Evolutionary conservation across 2,797 vertebrate genomes (phyloP), one percentile per base, ranked within the genome.

Genomic region (Pipistrellus nathusii): DNA sequence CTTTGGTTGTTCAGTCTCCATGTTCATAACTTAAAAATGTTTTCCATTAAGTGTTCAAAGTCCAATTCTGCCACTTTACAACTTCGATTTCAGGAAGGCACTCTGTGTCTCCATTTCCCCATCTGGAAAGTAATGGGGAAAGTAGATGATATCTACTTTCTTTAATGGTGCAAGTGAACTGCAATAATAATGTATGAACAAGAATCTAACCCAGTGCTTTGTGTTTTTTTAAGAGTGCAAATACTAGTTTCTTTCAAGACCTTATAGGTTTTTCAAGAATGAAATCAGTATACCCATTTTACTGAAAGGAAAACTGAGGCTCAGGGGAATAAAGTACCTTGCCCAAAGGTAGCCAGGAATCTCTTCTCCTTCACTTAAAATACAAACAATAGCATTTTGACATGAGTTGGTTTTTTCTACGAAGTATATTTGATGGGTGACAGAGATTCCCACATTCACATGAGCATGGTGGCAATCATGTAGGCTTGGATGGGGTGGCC

Each of bases 191-290:
- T 32, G 6, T 77, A 11, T 11, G 14, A 32, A 32, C 73, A 85
- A 82, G 32, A 75, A 73, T 41, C 66, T 44, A 84, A 9, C 23
- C 17, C n/a, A 41, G 20, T 71, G 44, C 15, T 80, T 84, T 0
- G 0, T 57, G 48, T 55, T 96, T 88, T 59, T 72, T 14, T 86
- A 69, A 32, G 25, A 25, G 0, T 64, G 6, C 23, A 87, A 55
- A 66, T 89, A 35, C 5, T 83, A 55, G 25, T 87, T 75, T 80
- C 66, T 84, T 59, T 10, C 1, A 15, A 66, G 23, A 10, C 8
- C 20, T 83, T n/a, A n/a, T n/a, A n/a, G n/a, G n/a, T n/a, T n/a
- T 84, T 78, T 84, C 30, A 68, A 87, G 81, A 86, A 78, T 57
- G 44, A 17, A 13, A 9, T 91, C 82, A 35, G 51, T 71, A 59